These are phyloP conservation scores for Clunio marinus DNA, from an alignment of 2,888 invertebrate species.

Conservation along the genomic window DNA sequence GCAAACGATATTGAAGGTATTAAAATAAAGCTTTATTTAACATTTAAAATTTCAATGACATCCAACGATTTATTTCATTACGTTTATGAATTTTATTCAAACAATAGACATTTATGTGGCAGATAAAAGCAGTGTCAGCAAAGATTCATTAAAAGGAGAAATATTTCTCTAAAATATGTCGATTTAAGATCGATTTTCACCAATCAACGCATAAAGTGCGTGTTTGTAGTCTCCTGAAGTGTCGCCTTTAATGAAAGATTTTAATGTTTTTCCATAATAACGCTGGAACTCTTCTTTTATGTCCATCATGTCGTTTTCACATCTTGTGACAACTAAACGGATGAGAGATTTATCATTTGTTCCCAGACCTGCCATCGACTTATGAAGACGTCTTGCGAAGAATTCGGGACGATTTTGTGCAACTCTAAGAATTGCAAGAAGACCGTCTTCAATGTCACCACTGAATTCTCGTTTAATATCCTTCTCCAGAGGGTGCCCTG, in stretches of 20 bases:
- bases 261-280: slow-evolving; percentile 70
- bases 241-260: slow-evolving; percentile 44
- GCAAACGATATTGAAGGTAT: too few species aligned
- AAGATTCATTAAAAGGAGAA: too few species aligned
- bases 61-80: not conserved
- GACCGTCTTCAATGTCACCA: slow-evolving; percentile 65
- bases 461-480: slow-evolving; percentile 44
- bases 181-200: slow-evolving; percentile 46
- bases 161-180: too few species aligned
- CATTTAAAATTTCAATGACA: not conserved
- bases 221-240: slow-evolving; percentile 76
- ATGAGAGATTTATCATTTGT: slow-evolving; percentile 84
- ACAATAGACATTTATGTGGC: not conserved
- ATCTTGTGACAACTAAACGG: slow-evolving; percentile 76
- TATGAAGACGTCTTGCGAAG: slow-evolving; percentile 81
- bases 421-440: slow-evolving; percentile 75
- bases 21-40: not conserved
- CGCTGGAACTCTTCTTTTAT: slow-evolving; percentile 74
- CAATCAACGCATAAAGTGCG: slow-evolving; percentile 68
- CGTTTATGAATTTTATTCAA: not conserved
- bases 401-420: slow-evolving; percentile 74
- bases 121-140: not conserved
- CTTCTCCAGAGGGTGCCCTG: slow-evolving; percentile 58
- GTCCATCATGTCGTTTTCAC: slow-evolving; percentile 80
- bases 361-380: slow-evolving; percentile 85